Conservation (phyloP, 2,888 invertebrate genomes). For the Hydrotaea cyrtoneurina region DNA sequence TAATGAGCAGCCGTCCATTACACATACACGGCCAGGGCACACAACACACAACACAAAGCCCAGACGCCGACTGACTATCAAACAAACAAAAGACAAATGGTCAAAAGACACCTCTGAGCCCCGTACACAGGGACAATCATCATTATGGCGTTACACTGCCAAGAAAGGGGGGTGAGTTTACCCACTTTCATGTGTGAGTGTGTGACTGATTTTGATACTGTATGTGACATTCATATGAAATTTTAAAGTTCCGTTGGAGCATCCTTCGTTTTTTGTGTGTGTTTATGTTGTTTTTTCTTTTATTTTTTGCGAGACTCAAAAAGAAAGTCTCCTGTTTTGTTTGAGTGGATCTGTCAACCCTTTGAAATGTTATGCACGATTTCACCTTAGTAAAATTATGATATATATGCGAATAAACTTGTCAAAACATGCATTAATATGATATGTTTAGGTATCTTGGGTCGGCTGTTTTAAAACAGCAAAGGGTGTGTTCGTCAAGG, state of each 20-base stretch:
- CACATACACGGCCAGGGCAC: constrained; percentile 12
- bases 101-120: constrained; percentile 54
- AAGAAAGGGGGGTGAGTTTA: constrained; percentile 20
- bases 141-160: not conserved
- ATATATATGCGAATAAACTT: constrained; percentile 48
- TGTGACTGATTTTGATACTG: not conserved
- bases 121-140: constrained; percentile 29
- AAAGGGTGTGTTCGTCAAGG: not conserved
- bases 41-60: not conserved
- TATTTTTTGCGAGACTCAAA: not conserved
- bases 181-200: not conserved
- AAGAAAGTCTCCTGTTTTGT: not conserved
- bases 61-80: constrained; percentile 26
- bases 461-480: constrained; percentile 12
- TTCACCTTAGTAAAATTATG: constrained; percentile 52
- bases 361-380: constrained; percentile 62
- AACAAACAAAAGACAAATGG: constrained; percentile 61
- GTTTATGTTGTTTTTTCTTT: not conserved
- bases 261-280: not conserved
- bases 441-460: constrained; percentile 28
- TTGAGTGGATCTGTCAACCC: constrained; percentile 19
- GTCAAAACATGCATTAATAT: constrained; percentile 49
- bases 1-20: constrained; percentile 56
- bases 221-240: constrained; percentile 58
- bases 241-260: constrained; percentile 31